Conservation (phyloP, 2,888 invertebrate species). For the Hymenopus coronatus region DNA sequence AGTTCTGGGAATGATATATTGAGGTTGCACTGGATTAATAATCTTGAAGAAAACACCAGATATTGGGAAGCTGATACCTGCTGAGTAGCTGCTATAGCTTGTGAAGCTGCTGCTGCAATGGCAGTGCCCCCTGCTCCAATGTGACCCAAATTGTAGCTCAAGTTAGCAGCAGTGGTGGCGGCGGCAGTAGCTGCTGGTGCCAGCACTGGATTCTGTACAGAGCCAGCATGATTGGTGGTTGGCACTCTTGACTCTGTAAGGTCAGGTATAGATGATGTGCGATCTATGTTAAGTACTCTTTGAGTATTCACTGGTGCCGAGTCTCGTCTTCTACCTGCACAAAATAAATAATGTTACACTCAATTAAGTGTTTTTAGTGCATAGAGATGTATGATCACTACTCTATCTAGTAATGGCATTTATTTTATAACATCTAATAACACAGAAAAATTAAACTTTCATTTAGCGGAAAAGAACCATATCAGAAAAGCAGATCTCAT, state of each 20-base stretch:
- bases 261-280: slow-evolving; percentile 42
- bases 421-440: too few species aligned
- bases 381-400: too few species aligned
- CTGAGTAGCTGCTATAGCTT: slow-evolving; percentile 94
- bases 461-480: too few species aligned
- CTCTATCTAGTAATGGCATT: too few species aligned
- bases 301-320: slow-evolving; percentile 55
- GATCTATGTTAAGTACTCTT: slow-evolving; percentile 52
- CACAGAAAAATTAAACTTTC: too few species aligned
- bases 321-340: slow-evolving; percentile 69
- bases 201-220: slow-evolving; percentile 24
- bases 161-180: slow-evolving; percentile 42
- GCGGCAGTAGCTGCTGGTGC: slow-evolving; percentile 40
- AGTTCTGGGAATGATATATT: background rate
- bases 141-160: slow-evolving; percentile 72
- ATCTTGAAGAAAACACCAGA: too few species aligned
- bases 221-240: slow-evolving; percentile 32
- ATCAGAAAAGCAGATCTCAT: too few species aligned
- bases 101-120: slow-evolving; percentile 91
- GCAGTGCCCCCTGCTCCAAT: slow-evolving; percentile 84
- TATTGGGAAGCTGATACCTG: slow-evolving; percentile 51
- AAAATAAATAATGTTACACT: background rate
- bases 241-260: slow-evolving; percentile 37
- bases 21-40: background rate
- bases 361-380: too few species aligned